Evolutionary conservation across 2,888 invertebrate genomes (phyloP).

Genomic region (Cephus runcator): DNA sequence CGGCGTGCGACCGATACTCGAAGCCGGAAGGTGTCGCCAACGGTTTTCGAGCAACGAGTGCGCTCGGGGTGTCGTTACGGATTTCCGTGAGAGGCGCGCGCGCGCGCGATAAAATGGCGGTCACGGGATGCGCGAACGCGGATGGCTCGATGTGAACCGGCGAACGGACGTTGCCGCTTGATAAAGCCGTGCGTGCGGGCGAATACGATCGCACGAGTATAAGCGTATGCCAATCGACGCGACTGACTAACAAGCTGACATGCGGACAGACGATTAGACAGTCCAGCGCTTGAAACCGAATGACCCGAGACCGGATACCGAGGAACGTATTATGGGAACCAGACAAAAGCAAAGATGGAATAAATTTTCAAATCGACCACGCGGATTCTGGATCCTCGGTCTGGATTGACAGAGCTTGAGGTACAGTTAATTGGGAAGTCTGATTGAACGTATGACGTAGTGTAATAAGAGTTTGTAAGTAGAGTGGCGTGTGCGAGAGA

Average conservation of each 20-base stretch:
- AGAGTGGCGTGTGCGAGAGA: not conserved
- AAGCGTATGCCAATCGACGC: not conserved
- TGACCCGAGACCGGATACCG: not conserved
- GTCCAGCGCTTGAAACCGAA: not conserved
- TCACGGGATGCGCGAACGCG: constrained; percentile 8
- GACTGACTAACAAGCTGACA: not conserved
- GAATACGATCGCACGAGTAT: not conserved
- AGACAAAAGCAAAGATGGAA: not conserved
- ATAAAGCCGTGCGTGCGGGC: not conserved
- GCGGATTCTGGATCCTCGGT: not conserved
- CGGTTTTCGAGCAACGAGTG: not conserved
- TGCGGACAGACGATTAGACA: not conserved
- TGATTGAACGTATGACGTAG: not conserved
- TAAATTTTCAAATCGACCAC: not conserved
- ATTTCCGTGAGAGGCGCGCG: constrained; percentile 16
- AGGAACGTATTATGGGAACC: not conserved
- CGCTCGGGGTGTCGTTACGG: not conserved
- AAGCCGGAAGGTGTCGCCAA: constrained; percentile 4
- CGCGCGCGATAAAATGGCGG: constrained; percentile 5
- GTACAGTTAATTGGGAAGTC: not conserved
- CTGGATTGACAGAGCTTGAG: not conserved
- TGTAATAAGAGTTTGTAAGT: not conserved
- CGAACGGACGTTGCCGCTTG: not conserved
- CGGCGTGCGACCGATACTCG: not conserved
- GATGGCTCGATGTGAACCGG: constrained; percentile 6